phyloP scores from a whole-genome alignment of 2,888 invertebrate species.

The Prenolepis imparis region DNA sequence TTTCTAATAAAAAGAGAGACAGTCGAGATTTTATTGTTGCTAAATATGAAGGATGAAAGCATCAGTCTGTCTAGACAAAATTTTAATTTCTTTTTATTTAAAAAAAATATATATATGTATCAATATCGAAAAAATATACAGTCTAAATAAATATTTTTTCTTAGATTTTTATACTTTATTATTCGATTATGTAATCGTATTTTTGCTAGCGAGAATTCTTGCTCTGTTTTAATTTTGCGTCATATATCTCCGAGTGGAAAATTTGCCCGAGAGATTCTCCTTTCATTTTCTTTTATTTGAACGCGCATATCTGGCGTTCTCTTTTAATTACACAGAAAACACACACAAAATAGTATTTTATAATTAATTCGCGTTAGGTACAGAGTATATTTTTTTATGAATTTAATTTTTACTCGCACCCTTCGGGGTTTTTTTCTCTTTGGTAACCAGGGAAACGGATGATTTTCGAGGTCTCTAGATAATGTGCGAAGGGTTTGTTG shows the following conservation, averaged over 20 bases:
- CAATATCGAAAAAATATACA: not conserved
- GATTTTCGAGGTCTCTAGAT: not conserved
- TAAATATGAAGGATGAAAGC: too few species aligned
- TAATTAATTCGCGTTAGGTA: constrained; percentile 1
- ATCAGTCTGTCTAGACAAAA: too few species aligned
- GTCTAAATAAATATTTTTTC: not conserved
- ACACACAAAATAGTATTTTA: constrained; percentile 2
- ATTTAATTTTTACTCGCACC: not conserved
- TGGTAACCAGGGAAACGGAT: not conserved
- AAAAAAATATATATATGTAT: too few species aligned
- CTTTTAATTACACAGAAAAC: constrained; percentile 12
- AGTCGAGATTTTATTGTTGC: too few species aligned
- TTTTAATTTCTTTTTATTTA: too few species aligned
- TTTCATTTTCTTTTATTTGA: not conserved
- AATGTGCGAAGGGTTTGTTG: not conserved
- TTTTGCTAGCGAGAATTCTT: not conserved
- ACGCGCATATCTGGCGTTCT: constrained; percentile 1
- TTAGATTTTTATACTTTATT: not conserved
- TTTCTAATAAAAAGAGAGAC: too few species aligned
- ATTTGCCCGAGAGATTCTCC: not conserved
- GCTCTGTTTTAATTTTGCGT: constrained; percentile 16
- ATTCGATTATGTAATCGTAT: not conserved
- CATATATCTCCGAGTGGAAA: not conserved
- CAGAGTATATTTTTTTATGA: not conserved
- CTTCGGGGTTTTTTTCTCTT: not conserved